phyloP scores from a whole-genome alignment of 2,113 vertebrate species.

The Larimichthys polyactis region DNA sequence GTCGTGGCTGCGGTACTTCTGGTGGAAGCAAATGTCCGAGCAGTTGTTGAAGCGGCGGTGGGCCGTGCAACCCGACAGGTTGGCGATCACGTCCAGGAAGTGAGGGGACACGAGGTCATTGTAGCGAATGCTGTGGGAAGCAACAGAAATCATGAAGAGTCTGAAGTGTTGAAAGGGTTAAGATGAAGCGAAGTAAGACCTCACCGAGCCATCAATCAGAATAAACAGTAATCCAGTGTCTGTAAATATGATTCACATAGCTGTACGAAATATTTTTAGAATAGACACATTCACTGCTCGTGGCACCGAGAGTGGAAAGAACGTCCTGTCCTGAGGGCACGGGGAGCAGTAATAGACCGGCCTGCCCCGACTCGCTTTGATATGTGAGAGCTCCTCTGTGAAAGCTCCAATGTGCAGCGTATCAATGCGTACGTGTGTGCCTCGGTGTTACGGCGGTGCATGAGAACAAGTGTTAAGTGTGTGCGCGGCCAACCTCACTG shows the following conservation, averaged over 20 bases:
- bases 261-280: neutral
- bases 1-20: constrained; percentile 95
- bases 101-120: constrained; percentile 97
- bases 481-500: neutral
- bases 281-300: neutral
- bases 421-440: neutral
- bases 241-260: neutral
- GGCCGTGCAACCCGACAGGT: constrained; percentile 95
- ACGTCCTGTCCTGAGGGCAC: constrained; percentile 7
- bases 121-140: constrained; percentile 91
- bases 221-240: neutral
- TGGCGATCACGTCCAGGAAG: constrained; percentile 95
- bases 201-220: neutral
- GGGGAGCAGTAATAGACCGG: constrained; percentile 13
- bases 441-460: constrained; percentile 5
- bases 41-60: constrained; percentile 97
- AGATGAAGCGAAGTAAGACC: neutral
- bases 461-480: constrained; percentile 19
- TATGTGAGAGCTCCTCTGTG: constrained; percentile 22
- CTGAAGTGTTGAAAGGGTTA: neutral
- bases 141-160: neutral
- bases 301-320: constrained; percentile 23
- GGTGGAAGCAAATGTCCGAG: constrained; percentile 98
- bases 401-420: constrained; percentile 1
- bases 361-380: constrained; percentile 48